Evolutionary conservation across 2,888 invertebrate species (phyloP).

Genomic region (Rugalucina vietnamica): DNA sequence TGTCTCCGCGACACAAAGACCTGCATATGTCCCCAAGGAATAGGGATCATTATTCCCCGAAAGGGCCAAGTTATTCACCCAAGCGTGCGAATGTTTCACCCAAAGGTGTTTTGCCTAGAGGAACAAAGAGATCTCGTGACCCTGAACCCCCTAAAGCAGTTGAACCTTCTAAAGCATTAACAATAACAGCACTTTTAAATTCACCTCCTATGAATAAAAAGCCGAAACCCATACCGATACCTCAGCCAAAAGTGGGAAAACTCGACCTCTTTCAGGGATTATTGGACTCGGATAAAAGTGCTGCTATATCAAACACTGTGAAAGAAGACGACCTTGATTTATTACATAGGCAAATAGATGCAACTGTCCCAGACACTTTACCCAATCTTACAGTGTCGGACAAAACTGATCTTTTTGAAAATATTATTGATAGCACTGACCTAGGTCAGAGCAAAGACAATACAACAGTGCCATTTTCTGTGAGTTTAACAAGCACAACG

Average conservation of each 20-base stretch:
- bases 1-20: background rate
- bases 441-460: background rate
- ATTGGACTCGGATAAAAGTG: background rate
- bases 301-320: background rate
- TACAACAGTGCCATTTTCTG: background rate
- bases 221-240: background rate
- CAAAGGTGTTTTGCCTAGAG: too few species aligned
- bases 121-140: slow-evolving; percentile 2
- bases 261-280: slow-evolving; percentile 4
- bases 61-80: too few species aligned
- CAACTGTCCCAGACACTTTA: background rate
- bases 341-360: background rate
- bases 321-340: background rate
- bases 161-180: slow-evolving; percentile 3
- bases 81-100: too few species aligned
- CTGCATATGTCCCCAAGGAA: background rate
- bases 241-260: slow-evolving; percentile 3
- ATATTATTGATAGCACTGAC: background rate
- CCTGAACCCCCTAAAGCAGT: slow-evolving; percentile 2
- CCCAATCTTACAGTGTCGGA: slow-evolving; percentile 1
- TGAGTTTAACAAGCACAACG: background rate
- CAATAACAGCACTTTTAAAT: slow-evolving; percentile 6
- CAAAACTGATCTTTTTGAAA: background rate
- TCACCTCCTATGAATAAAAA: slow-evolving; percentile 12
- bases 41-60: background rate